phyloP scores from a whole-genome alignment of 2,113 vertebrate genomes.

The Ageneiosus marmoratus region DNA sequence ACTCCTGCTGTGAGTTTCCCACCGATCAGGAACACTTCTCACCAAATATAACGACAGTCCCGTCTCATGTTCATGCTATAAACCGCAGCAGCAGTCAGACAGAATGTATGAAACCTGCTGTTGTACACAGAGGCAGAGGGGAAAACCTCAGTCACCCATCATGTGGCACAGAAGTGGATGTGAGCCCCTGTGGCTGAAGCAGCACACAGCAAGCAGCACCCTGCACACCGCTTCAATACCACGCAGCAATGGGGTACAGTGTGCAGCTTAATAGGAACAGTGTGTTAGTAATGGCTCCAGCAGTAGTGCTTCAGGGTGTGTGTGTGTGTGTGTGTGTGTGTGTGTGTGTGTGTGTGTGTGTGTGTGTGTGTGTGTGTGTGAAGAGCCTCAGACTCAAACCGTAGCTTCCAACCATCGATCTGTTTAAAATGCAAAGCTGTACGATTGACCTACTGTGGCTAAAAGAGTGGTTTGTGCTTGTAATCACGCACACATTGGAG shows the following conservation, averaged over 20 bases:
- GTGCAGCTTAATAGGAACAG: slow-evolving; percentile 28
- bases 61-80: neutral
- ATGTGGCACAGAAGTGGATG: slow-evolving; percentile 26
- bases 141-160: slow-evolving; percentile 15
- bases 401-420: slow-evolving; percentile 52
- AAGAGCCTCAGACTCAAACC: slow-evolving; percentile 25
- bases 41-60: neutral
- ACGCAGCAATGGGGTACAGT: slow-evolving; percentile 18
- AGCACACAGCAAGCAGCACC: slow-evolving; percentile 39
- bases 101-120: slow-evolving; percentile 17
- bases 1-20: neutral
- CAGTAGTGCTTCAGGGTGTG: slow-evolving; percentile 20
- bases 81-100: neutral
- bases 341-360: neutral
- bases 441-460: slow-evolving; percentile 47
- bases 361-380: neutral
- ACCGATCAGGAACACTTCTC: slow-evolving; percentile 6
- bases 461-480: slow-evolving; percentile 22
- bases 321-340: slow-evolving; percentile 16
- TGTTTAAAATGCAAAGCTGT: slow-evolving; percentile 58
- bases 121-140: slow-evolving; percentile 5
- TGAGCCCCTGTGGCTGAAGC: slow-evolving; percentile 35
- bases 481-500: slow-evolving; percentile 18
- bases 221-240: slow-evolving; percentile 22
- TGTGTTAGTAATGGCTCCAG: slow-evolving; percentile 16